A percentile compares a stretch with the other conserved stretches of the same genome.
Conservation (phyloP, 1,140 invertebrate species). For the Musca domestica region DNA sequence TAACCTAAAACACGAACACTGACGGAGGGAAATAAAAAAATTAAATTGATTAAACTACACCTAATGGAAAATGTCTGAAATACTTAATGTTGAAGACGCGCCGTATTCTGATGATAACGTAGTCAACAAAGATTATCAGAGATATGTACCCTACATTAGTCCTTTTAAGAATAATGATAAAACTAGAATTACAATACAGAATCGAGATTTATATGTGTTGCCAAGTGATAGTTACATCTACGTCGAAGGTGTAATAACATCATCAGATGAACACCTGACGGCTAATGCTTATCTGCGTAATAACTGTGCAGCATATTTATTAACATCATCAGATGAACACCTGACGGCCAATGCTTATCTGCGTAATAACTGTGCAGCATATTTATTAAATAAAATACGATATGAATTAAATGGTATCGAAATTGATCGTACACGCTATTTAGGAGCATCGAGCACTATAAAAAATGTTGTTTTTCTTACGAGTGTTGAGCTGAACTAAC, state of each 20-base stretch:
- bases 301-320: slow-evolving; percentile 48
- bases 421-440: slow-evolving; percentile 53
- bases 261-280: slow-evolving; percentile 29
- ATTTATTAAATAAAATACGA: slow-evolving; percentile 55
- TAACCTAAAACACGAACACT: background rate
- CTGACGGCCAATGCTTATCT: no score
- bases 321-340: no score
- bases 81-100: slow-evolving; percentile 9
- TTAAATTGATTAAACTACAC: background rate
- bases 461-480: slow-evolving; percentile 36
- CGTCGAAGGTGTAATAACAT: slow-evolving; percentile 38
- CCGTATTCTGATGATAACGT: slow-evolving; percentile 27
- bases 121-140: slow-evolving; percentile 44
- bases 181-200: slow-evolving; percentile 47
- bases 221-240: slow-evolving; percentile 43
- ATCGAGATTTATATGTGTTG: slow-evolving; percentile 50
- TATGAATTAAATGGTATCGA: slow-evolving; percentile 54
- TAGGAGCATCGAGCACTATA: no score
- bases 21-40: background rate
- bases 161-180: slow-evolving; percentile 47
- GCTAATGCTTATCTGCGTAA: slow-evolving; percentile 37
- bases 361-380: no score
- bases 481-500: background rate
- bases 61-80: background rate
- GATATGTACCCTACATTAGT: slow-evolving; percentile 43